Conservation (phyloP, 1,140 invertebrate genomes). For the Leptinotarsa texana region DNA sequence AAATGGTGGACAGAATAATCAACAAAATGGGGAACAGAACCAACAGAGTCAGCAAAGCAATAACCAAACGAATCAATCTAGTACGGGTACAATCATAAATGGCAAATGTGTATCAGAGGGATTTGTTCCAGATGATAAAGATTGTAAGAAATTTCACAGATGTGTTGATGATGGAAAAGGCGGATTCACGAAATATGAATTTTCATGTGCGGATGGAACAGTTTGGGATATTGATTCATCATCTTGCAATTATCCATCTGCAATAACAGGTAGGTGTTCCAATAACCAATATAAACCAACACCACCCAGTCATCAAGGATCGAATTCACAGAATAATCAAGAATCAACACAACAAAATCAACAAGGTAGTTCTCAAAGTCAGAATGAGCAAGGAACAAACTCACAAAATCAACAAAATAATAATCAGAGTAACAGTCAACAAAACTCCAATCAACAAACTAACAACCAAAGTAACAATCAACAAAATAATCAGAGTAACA, state of each 20-base stretch:
- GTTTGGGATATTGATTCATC: conserved; percentile 63
- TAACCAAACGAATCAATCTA: conserved; percentile 10
- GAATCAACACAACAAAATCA: conserved; percentile 23
- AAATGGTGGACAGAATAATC: conserved; percentile 10
- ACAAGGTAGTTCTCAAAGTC: conserved; percentile 24
- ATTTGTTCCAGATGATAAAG: conserved; percentile 56
- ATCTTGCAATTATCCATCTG: conserved; percentile 66
- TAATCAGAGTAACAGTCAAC: conserved; percentile 32
- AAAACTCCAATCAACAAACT: conserved; percentile 35
- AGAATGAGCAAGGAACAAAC: background rate
- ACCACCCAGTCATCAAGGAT: background rate
- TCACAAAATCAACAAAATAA: conserved; percentile 26
- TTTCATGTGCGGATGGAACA: conserved; percentile 67
- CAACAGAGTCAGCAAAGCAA: conserved; percentile 18
- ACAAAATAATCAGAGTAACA: background rate
- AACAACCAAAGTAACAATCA: background rate
- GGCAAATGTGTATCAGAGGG: conserved; percentile 62
- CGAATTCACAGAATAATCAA: conserved; percentile 8
- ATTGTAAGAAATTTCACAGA: conserved; percentile 72
- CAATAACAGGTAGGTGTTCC: conserved; percentile 42
- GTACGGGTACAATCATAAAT: conserved; percentile 31
- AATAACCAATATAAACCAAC: conserved; percentile 5
- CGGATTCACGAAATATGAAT: conserved; percentile 62
- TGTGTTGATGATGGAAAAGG: conserved; percentile 64
- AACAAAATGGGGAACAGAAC: background rate